Evolutionary conservation across 2,797 vertebrate genomes (phyloP).

Genomic region (Peromyscus aztecus): DNA sequence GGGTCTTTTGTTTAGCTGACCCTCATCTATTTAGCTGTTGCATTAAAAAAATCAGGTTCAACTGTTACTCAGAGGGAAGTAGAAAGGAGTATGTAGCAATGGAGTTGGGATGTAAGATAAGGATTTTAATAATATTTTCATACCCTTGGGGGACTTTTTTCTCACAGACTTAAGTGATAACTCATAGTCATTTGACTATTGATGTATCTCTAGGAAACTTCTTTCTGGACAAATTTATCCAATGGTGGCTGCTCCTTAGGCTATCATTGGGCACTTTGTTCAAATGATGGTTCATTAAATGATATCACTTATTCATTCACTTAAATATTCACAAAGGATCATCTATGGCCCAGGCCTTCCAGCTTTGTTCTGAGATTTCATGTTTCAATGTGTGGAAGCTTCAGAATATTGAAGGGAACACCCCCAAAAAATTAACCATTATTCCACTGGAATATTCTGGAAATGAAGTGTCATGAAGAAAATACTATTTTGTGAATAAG

Average conservation of each 20-base stretch:
- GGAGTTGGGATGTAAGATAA: not conserved
- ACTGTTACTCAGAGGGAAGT: not conserved
- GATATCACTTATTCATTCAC: constrained; percentile 16
- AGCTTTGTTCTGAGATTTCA: not conserved
- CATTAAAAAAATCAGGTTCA: not conserved
- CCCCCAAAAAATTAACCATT: not conserved
- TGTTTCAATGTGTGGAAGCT: not conserved
- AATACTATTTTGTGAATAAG: not conserved
- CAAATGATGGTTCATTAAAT: constrained; percentile 29
- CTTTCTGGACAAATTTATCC: constrained; percentile 51
- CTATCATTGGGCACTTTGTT: not conserved
- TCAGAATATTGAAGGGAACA: not conserved
- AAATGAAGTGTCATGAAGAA: not conserved
- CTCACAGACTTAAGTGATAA: constrained; percentile 47
- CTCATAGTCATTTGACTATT: constrained; percentile 63
- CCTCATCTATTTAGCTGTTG: not conserved
- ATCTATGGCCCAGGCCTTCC: not conserved
- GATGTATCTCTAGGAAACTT: constrained; percentile 53
- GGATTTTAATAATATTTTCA: constrained; percentile 61
- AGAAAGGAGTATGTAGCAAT: not conserved
- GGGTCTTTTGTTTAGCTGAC: not conserved
- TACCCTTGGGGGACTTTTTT: constrained; percentile 38
- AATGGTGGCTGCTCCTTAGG: constrained; percentile 3
- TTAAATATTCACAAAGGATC: constrained; percentile 14
- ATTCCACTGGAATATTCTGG: not conserved